phyloP scores from a whole-genome alignment of 2,888 invertebrate genomes.

The Caenorhabditis wallacei region DNA sequence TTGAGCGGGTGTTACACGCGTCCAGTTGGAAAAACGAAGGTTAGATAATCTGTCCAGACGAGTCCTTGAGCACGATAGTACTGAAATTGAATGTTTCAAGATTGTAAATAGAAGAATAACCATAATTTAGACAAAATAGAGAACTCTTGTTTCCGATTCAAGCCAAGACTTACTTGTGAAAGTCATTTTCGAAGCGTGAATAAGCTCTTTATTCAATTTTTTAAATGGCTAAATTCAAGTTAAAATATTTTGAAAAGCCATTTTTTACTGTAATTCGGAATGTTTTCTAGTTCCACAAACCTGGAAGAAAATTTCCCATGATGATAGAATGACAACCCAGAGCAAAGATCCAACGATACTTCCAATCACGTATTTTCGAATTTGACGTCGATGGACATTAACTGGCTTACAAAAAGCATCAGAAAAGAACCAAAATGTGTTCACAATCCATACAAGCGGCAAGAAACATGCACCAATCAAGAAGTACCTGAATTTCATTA shows the following conservation, averaged over 20 bases:
- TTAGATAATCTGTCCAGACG: conserved; percentile 70
- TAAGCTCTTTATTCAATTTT: too few species aligned
- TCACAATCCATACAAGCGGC: conserved; percentile 71
- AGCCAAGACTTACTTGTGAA: too few species aligned
- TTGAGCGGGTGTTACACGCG: conserved; percentile 50
- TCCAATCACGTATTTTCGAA: conserved; percentile 66
- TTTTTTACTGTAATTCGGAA: not conserved
- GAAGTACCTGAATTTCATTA: conserved; percentile 65
- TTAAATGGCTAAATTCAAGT: too few species aligned
- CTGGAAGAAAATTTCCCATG: conserved; percentile 72
- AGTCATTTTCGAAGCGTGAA: too few species aligned
- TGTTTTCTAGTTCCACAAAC: conserved; percentile 24
- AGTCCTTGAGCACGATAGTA: conserved; percentile 69
- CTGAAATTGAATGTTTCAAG: conserved; percentile 66
- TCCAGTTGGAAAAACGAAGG: conserved; percentile 72
- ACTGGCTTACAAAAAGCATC: conserved; percentile 69
- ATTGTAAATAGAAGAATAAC: too few species aligned
- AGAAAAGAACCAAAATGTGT: conserved; percentile 70
- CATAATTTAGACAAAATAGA: too few species aligned
- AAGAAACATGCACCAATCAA: conserved; percentile 67
- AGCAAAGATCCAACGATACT: conserved; percentile 65
- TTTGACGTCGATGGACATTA: conserved; percentile 56
- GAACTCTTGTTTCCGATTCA: too few species aligned
- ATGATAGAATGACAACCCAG: conserved; percentile 63
- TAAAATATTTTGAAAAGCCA: too few species aligned